Evolutionary conservation across 2,888 invertebrate genomes (phyloP).

Genomic region (Labia minor): DNA sequence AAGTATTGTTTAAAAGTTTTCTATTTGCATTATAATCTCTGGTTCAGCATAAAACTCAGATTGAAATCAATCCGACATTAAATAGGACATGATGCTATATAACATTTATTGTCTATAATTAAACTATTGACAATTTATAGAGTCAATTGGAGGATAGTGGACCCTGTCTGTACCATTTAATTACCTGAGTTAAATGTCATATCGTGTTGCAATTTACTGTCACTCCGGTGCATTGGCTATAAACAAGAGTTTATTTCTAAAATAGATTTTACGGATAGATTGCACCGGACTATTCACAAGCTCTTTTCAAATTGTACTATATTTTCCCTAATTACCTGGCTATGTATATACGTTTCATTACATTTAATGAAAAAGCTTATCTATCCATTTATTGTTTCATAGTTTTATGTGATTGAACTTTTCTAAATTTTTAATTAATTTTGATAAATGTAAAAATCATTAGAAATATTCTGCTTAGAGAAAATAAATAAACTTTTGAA

Average conservation of each 20-base stretch:
- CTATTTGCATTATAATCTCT: no score
- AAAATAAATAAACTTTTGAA: no score
- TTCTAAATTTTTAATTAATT: no score
- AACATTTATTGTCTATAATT: background rate
- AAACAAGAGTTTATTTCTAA: background rate
- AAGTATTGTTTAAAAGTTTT: no score
- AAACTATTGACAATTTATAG: background rate
- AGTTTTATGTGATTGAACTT: no score
- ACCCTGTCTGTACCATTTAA: background rate
- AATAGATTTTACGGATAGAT: background rate
- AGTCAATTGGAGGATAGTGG: background rate
- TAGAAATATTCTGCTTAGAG: no score
- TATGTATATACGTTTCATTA: background rate
- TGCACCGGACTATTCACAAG: background rate
- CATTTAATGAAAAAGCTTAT: no score
- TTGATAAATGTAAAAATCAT: no score
- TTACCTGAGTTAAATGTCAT: constrained; percentile 7
- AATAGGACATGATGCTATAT: background rate
- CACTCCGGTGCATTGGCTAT: background rate
- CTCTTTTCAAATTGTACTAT: background rate
- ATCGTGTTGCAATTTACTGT: background rate
- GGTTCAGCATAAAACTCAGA: background rate
- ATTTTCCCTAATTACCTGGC: background rate
- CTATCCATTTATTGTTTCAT: no score
- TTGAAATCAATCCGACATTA: background rate